These are phyloP conservation scores for Emberiza fucata DNA, from an alignment of 2,113 vertebrate genomes.

Conservation along the genomic window DNA sequence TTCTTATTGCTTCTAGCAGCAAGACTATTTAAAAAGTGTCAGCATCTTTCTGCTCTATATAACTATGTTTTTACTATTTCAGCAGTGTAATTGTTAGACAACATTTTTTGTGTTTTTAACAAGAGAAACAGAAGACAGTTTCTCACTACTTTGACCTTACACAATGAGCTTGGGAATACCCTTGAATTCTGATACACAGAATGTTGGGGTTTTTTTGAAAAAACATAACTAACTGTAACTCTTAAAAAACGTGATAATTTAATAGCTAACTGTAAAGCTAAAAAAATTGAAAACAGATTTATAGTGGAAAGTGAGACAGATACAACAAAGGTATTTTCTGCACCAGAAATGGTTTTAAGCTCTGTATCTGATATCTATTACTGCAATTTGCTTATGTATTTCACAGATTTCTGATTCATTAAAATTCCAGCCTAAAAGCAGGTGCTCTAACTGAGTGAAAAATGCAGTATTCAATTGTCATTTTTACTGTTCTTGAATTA, in stretches of 20 bases:
- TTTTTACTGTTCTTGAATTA: background rate
- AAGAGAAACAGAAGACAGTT: background rate
- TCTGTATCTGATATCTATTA: background rate
- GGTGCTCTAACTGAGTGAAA: background rate
- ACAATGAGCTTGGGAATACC: background rate
- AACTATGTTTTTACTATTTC: background rate
- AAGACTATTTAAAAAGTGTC: background rate
- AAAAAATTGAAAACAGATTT: background rate
- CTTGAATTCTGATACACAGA: background rate
- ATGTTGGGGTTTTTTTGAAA: background rate
- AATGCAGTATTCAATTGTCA: background rate
- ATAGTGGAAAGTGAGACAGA: background rate
- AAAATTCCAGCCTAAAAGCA: background rate
- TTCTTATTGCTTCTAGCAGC: background rate
- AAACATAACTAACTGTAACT: background rate
- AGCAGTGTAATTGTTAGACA: background rate
- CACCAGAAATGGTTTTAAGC: background rate
- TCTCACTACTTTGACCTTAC: background rate
- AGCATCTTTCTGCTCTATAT: background rate
- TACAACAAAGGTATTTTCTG: background rate
- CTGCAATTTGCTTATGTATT: background rate
- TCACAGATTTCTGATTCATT: background rate
- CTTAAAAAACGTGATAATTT: fast-evolving
- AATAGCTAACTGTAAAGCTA: background rate
- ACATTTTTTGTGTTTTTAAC: background rate